Conservation (phyloP, 2,888 invertebrate species). For the Acrocyrtus sp. region DNA sequence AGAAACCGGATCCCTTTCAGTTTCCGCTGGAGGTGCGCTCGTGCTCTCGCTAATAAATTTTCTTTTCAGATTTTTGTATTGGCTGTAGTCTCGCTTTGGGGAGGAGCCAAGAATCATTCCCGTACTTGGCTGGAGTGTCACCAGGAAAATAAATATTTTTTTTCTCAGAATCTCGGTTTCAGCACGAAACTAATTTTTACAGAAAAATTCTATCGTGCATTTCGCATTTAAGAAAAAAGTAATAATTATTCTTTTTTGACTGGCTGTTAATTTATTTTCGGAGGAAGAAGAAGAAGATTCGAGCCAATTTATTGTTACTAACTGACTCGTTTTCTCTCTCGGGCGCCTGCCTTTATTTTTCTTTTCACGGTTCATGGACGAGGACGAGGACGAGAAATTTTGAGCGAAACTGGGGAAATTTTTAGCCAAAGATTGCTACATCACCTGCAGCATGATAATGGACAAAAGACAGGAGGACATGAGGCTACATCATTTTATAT, state of each 20-base stretch:
- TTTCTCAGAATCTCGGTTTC: background rate
- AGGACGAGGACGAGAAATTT: no score
- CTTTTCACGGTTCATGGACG: slow-evolving; percentile 40
- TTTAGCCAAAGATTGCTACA: slow-evolving; percentile 18
- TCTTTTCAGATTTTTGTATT: background rate
- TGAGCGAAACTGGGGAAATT: slow-evolving; percentile 14
- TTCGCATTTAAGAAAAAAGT: no score
- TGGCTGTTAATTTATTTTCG: background rate
- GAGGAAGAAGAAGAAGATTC: background rate
- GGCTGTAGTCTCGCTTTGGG: background rate
- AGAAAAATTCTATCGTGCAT: slow-evolving; percentile 44
- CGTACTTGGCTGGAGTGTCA: background rate
- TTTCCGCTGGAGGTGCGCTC: background rate
- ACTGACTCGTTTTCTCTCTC: background rate
- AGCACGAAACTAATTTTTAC: slow-evolving; percentile 45
- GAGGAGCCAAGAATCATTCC: slow-evolving; percentile 48
- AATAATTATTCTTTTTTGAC: no score
- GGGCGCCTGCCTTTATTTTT: slow-evolving; percentile 5
- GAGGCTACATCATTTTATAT: background rate
- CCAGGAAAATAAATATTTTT: background rate
- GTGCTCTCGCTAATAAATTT: background rate
- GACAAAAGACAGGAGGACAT: background rate
- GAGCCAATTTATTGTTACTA: slow-evolving; percentile 1
- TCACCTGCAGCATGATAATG: background rate
- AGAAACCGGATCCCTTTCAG: background rate